Conservation (phyloP, 1,140 invertebrate genomes). For the Steinernema feltiae region DNA sequence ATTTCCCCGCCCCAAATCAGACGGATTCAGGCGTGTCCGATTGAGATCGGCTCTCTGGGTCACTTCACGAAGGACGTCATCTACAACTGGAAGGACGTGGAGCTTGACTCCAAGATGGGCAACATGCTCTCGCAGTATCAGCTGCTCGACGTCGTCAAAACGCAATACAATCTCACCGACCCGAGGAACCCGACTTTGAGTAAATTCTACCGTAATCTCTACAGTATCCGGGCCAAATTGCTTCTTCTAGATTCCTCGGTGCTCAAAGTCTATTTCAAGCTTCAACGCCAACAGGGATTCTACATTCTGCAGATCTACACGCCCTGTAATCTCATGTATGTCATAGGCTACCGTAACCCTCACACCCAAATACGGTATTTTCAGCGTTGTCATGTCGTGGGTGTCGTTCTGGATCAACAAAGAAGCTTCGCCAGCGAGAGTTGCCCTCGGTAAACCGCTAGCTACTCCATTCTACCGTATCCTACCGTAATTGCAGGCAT, state of each 20-base stretch:
- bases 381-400: conserved; percentile 87
- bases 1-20: too few species aligned
- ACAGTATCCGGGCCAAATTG: conserved; percentile 5
- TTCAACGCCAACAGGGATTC: conserved; percentile 86
- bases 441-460: conserved; percentile 40
- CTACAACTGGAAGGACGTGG: conserved; percentile 73
- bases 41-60: conserved; percentile 67
- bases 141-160: conserved; percentile 68
- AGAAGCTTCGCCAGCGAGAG: conserved; percentile 43
- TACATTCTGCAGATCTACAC: conserved; percentile 98
- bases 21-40: conserved; percentile 59
- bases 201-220: conserved; percentile 21
- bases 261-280: conserved; percentile 76
- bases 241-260: conserved; percentile 68
- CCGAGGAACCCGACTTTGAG: conserved; percentile 25
- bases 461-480: neutral
- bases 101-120: conserved; percentile 72
- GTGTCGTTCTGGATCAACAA: conserved; percentile 64
- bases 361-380: neutral
- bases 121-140: conserved; percentile 87
- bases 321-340: conserved; percentile 76
- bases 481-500: conserved; percentile 23
- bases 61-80: conserved; percentile 80
- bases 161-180: conserved; percentile 38
- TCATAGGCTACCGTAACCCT: neutral